These are phyloP conservation scores for Furcula furcula DNA, from an alignment of 2,888 invertebrate species.

Conservation along the genomic window DNA sequence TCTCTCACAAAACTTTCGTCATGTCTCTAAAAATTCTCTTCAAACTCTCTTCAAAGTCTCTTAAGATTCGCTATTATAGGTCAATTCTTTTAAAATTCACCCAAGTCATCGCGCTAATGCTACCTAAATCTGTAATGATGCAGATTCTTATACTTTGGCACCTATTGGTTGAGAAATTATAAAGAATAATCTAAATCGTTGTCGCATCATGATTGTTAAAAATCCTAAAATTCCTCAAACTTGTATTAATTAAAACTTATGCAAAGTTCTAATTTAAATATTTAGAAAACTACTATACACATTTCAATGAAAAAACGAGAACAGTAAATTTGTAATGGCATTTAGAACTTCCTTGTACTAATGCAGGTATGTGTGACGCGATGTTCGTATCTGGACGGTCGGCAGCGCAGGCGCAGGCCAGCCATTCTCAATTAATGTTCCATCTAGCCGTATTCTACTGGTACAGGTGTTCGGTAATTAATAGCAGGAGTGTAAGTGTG, in stretches of 20 bases:
- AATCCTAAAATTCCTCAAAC: neutral
- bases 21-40: no score
- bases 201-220: conserved; percentile 1
- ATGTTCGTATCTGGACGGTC: conserved; percentile 12
- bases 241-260: conserved; percentile 4
- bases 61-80: no score
- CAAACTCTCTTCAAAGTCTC: no score
- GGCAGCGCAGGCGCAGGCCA: conserved; percentile 30
- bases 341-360: conserved; percentile 18
- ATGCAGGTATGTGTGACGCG: conserved; percentile 13
- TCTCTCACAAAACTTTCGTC: no score
- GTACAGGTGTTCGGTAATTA: conserved; percentile 57
- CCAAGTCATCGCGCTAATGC: no score
- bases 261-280: conserved; percentile 3
- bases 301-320: conserved; percentile 2
- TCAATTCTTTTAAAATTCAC: no score
- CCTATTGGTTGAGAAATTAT: no score
- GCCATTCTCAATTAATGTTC: conserved; percentile 50
- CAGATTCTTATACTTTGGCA: no score
- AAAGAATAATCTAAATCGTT: no score
- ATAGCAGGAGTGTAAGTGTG: conserved; percentile 37
- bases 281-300: conserved; percentile 3
- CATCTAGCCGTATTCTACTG: conserved; percentile 35
- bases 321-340: conserved; percentile 7
- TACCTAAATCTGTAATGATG: no score